These are phyloP conservation scores for Loripinus fragilis DNA, from an alignment of 2,888 invertebrate genomes.

Conservation along the genomic window DNA sequence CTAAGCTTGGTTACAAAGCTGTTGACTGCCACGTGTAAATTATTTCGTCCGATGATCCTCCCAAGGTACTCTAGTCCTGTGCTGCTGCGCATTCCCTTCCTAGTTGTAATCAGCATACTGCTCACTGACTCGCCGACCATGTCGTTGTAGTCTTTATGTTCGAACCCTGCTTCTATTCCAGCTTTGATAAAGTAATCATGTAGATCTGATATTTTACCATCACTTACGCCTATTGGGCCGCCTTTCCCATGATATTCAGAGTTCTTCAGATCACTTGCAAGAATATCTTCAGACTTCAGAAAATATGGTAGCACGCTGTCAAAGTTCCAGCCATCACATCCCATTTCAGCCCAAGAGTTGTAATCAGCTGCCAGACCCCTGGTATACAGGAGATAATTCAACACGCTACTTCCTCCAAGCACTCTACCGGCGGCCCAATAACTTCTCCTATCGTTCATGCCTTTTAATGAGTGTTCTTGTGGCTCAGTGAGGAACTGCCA, in stretches of 20 bases:
- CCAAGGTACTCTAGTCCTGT: constrained; percentile 76
- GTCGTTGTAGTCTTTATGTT: constrained; percentile 84
- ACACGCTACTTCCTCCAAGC: constrained; percentile 18
- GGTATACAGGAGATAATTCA: constrained; percentile 13
- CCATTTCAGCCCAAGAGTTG: constrained; percentile 9
- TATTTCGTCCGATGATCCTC: constrained; percentile 62
- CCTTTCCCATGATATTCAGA: constrained; percentile 67
- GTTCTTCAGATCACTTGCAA: background rate
- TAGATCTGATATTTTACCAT: constrained; percentile 59
- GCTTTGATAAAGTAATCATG: constrained; percentile 83
- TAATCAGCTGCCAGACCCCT: constrained; percentile 5
- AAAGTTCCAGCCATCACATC: constrained; percentile 20
- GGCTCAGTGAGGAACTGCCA: constrained; percentile 28
- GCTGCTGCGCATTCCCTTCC: constrained; percentile 75
- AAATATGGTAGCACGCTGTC: constrained; percentile 26
- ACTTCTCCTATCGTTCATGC: background rate
- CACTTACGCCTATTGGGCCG: constrained; percentile 71
- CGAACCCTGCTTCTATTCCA: constrained; percentile 86
- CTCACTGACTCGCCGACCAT: constrained; percentile 75
- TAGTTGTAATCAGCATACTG: constrained; percentile 63
- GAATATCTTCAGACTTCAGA: constrained; percentile 24
- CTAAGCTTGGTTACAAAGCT: constrained; percentile 65
- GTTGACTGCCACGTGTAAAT: constrained; percentile 66
- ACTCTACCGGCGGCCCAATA: constrained; percentile 24
- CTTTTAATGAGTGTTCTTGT: constrained; percentile 3